phyloP scores from a whole-genome alignment of 2,113 vertebrate species.

The Phodopus roborovskii region DNA sequence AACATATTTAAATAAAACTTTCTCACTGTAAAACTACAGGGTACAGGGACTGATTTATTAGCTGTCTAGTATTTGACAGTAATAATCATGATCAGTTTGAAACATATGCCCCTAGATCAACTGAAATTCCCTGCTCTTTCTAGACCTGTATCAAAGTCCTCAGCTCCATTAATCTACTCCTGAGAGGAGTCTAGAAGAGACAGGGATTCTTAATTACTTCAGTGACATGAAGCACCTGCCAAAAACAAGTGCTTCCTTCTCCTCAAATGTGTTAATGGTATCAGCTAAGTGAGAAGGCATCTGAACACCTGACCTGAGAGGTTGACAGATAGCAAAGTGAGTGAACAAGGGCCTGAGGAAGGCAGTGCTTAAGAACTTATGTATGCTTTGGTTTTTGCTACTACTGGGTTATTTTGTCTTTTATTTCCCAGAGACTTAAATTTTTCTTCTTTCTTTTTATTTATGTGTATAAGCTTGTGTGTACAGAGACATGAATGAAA shows the following conservation, averaged over 20 bases:
- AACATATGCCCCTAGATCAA: background rate
- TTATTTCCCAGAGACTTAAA: background rate
- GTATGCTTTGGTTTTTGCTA: background rate
- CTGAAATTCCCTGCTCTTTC: background rate
- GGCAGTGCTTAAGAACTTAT: background rate
- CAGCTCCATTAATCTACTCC: background rate
- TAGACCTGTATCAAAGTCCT: background rate
- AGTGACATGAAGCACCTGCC: background rate
- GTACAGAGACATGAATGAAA: background rate
- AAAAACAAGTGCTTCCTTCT: background rate
- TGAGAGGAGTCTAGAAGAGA: background rate
- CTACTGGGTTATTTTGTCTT: background rate
- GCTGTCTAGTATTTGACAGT: constrained; percentile 19
- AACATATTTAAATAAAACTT: constrained; percentile 47
- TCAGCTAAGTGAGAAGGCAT: background rate
- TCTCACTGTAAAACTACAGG: background rate
- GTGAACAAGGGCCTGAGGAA: background rate
- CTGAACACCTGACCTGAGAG: background rate
- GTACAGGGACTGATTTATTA: background rate
- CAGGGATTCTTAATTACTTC: background rate
- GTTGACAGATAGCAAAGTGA: background rate
- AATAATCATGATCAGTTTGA: constrained; percentile 32
- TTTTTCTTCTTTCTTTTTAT: background rate
- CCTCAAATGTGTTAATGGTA: background rate
- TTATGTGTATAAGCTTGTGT: background rate